Evolutionary conservation across 2,113 vertebrate genomes (phyloP).

Genomic region (cattle (Bos taurus)): ARS-UCD2.0 NC_037346.1:56595501-56596000

Average conservation of each 20-base stretch:
- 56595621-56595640: neutral
- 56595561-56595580: neutral
- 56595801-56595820: rapidly evolving
- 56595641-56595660: neutral
- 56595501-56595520: rapidly evolving
- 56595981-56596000: neutral
- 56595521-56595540: rapidly evolving
- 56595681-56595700: neutral
- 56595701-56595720: neutral
- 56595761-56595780: neutral
- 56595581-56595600: neutral
- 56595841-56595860: neutral
- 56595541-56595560: neutral
- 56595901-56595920: rapidly evolving
- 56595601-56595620: neutral
- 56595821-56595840: rapidly evolving
- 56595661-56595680: neutral
- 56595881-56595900: rapidly evolving
- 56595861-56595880: neutral
- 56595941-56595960: no score
- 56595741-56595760: neutral
- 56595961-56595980: neutral
- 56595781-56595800: rapidly evolving
- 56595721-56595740: neutral
- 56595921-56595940: neutral